Evolutionary conservation across 2,888 invertebrate genomes (phyloP), one percentile per base, ranked within the genome.

Genomic region (Iphiclides podalirius): DNA sequence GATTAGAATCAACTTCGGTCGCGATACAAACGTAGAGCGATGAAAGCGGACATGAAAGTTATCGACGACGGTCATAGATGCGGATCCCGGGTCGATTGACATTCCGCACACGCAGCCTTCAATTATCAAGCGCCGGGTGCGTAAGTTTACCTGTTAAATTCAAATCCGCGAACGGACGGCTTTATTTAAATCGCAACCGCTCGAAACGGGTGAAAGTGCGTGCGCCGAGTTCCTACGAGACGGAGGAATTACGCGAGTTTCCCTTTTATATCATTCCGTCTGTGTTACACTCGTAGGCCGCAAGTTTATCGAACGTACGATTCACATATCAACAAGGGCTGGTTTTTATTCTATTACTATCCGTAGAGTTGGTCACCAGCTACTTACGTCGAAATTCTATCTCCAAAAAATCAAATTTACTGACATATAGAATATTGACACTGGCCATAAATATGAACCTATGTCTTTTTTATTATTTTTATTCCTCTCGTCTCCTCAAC

Each of bases 161-260:
- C 60, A 70, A 72, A 78, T 76, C 75, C 72, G 72, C 70, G 74
- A 78, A 76, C 70, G 70, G 72, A 77, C 68, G 64, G 68, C 67
- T 67, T 68, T 74, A 75, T 75, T 75, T 71, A 74, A 77, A 80
- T 76, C 70, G n/a, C n/a, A n/a, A n/a, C n/a, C n/a, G 74, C 66
- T 65, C 57, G 66, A 65, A 57, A 61, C 57, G 66, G 81, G 85
- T 80, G 85, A 86, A 86, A 86, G 85, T 85, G 65, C 60, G 61
- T 62, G 33, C 34, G 12, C 12, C 36, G 14, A 20, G 28, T 48
- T 28, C 16, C 40, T n/a, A n/a, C n/a, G n/a, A n/a, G 4, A n/a
- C 26, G 20, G 17, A 9, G 36, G 26, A 34, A 33, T 40, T 16
- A 23, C 15, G 17, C 16, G 33, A 39, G 34, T 47, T 36, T 35